Evolutionary conservation across 2,888 invertebrate species (phyloP), one percentile per base, ranked within the genome.

Genomic region (Morinoia aosen): DNA sequence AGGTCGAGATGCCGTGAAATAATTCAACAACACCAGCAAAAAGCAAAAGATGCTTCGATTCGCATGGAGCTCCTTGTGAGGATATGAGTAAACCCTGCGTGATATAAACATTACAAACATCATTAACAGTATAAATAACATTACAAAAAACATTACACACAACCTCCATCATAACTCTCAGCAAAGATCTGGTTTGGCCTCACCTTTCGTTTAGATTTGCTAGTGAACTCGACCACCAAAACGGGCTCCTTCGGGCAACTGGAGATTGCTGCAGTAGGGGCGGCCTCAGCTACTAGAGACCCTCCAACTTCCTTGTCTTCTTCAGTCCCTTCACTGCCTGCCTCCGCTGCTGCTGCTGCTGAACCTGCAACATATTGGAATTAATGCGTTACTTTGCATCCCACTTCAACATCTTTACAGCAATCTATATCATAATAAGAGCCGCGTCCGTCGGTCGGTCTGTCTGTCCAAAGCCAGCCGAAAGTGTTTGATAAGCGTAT

Each of bases 131-230:
- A n/a, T n/a, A n/a, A n/a, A n/a, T n/a, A n/a, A n/a, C n/a, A n/a
- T n/a, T n/a, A n/a, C n/a, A n/a, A n/a, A n/a, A 19, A 33, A 33
- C 33, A 25, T 25, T 33, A 25, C 33, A 76, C 8, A 76, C 76
- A 33, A 12, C 61, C 12, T 2, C 25, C 76, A 76, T 76, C 16
- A 76, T 14, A 76, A 33, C 10, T 76, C 2, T 1, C 25, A 2
- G 76, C 76, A 25, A 76, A 3, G 25, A 19, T 33, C 7, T 19
- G 0, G 25, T 1, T 16, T 25, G 0, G 16, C 33, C 64, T 61
- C 16, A 95, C 76, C 33, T 95, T 95, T 39, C 56, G 5, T 39
- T 95, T 95, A 61, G n/a, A 95, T 56, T 93, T 93, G 14, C 57
- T 57, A 57, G 58, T 2, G 33, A 93, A 93, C 25, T 93, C 93